Percentiles rank a stretch among this genome's conserved stretches.
phyloP scores from a whole-genome alignment of 2,888 invertebrate genomes.

The Pimpla rufipes region DNA sequence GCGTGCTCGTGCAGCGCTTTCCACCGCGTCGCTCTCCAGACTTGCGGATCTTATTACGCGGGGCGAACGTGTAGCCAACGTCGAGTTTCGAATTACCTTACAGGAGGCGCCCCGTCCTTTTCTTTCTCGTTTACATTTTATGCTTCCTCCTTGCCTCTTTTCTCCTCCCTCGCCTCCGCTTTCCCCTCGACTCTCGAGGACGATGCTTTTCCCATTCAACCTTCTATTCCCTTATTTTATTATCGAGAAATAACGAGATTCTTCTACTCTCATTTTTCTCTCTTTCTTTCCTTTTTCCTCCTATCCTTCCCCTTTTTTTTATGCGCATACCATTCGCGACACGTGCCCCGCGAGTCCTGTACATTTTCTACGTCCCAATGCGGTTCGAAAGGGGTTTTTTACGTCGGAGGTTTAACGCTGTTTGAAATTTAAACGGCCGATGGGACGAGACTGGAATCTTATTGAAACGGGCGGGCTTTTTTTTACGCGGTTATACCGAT shows the following conservation, averaged over 20 bases:
- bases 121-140: slow-evolving; percentile 23
- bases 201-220: slow-evolving; percentile 41
- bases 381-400: too few species aligned
- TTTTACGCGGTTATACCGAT: neutral
- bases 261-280: neutral
- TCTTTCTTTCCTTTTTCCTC: neutral
- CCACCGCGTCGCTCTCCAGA: slow-evolving; percentile 67
- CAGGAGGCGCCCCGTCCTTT: slow-evolving; percentile 42
- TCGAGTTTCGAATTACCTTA: slow-evolving; percentile 75
- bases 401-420: too few species aligned
- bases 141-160: slow-evolving; percentile 13
- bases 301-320: too few species aligned
- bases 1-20: slow-evolving; percentile 64
- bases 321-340: slow-evolving; percentile 14
- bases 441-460: too few species aligned
- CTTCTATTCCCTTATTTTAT: slow-evolving; percentile 37
- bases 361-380: neutral
- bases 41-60: slow-evolving; percentile 76
- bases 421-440: too few species aligned
- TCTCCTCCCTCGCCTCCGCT: slow-evolving; percentile 8
- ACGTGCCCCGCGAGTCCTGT: neutral
- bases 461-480: neutral
- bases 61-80: slow-evolving; percentile 73
- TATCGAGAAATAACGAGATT: slow-evolving; percentile 31
- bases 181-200: slow-evolving; percentile 40